phyloP scores from a whole-genome alignment of 2,888 invertebrate genomes.

The Emmelina monodactyla region DNA sequence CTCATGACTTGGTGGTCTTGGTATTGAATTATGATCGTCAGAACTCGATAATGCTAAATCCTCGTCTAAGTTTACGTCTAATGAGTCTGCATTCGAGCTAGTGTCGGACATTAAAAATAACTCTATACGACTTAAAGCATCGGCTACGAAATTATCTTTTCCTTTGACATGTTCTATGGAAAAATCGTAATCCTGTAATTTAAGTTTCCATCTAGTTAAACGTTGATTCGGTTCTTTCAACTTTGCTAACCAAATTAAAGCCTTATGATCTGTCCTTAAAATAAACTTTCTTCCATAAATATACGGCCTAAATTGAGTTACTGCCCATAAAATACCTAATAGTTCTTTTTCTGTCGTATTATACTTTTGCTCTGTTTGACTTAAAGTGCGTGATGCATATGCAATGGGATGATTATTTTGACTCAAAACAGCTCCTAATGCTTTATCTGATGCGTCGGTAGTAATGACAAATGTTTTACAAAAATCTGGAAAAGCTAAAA shows the following conservation, averaged over 20 bases:
- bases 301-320: slow-evolving; percentile 14
- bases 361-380: slow-evolving; percentile 17
- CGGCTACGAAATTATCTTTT: slow-evolving; percentile 4
- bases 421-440: slow-evolving; percentile 8
- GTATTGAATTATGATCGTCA: no score
- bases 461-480: slow-evolving; percentile 11
- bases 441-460: slow-evolving; percentile 10
- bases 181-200: slow-evolving; percentile 13
- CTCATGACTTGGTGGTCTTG: no score
- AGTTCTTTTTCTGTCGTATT: slow-evolving; percentile 23
- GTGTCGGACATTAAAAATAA: no score
- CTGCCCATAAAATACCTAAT: slow-evolving; percentile 20
- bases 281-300: slow-evolving; percentile 12
- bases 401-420: slow-evolving; percentile 9
- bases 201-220: slow-evolving; percentile 14
- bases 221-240: no score
- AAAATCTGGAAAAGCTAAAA: slow-evolving; percentile 12
- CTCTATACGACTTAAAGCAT: slow-evolving; percentile 7
- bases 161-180: slow-evolving; percentile 1
- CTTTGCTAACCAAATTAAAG: no score
- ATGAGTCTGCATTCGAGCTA: not conserved
- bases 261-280: slow-evolving; percentile 12
- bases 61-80: not conserved
- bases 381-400: slow-evolving; percentile 19
- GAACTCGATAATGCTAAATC: not conserved